Base-by-base conservation (phyloP, 2,113 vertebrate species). In the Polypterus bichir region DNA sequence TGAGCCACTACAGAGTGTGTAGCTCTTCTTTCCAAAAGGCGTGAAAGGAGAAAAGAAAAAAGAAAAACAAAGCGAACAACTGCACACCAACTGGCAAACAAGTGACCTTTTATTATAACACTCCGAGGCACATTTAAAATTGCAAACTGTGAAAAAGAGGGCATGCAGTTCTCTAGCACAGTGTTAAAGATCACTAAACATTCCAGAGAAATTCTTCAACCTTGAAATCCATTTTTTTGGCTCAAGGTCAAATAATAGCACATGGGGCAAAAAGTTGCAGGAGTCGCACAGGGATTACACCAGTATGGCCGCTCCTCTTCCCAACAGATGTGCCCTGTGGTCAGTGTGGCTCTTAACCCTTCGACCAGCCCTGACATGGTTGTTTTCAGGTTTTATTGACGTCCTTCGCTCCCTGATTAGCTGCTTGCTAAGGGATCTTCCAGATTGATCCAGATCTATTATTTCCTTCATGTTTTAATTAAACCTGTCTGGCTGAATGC, bases 341-440 rank as follows among this genome's bases (percentile, higher is more conserved):
- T 77, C 69, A 73, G 78, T 80, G 71, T 80, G 83, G 79, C 86
- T 86, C 86, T 91, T 91, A 91, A 92, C 88, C 84, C 87, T 87
- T 86, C 69, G 74, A 90, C 86, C 78, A 76, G 76, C 54, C 76
- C 80, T 79, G 84, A 86, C 76, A 69, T 81, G 81, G 81, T 83
- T 83, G 79, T 90, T 91, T 86, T 86, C 78, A 86, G 86, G 85
- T 27, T 27, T 86, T 87, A 92, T 89, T 90, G 88, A 90, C 84
- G 86, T 86, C 79, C 79, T 79, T 73, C 85, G 86, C 83, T 85
- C 83, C 84, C 76, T 78, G 78, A 79, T 82, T 78, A 83, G 81
- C 74, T 81, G 82, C 81, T 84, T 87, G 82, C 84, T 83, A 76
- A 80, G 80, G 59, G 82, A 76, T 87, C 74, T 81, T 74, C 81